Percentiles rank a stretch among this genome's conserved stretches.
Conservation (phyloP, 2,113 vertebrate species). For the Phyllostomus hastatus region DNA sequence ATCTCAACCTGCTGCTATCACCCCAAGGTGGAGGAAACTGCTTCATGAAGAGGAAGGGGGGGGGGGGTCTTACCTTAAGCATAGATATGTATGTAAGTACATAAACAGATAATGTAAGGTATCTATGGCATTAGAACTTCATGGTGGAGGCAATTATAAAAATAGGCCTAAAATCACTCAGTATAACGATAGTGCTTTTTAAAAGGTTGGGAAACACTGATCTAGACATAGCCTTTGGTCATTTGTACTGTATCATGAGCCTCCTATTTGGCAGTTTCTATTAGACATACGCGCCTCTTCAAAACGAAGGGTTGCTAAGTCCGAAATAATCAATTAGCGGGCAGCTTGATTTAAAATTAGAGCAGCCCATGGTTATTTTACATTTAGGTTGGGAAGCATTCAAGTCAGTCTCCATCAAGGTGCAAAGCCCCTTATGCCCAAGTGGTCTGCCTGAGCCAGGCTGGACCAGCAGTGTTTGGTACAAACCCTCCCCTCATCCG, state of each 20-base stretch:
- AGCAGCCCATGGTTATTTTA: background rate
- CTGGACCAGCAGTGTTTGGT: background rate
- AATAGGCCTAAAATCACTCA: background rate
- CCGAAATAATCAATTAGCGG: background rate
- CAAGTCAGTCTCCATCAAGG: background rate
- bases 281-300: background rate
- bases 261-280: background rate
- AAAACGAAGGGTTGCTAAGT: background rate
- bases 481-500: background rate
- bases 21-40: background rate
- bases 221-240: too few relatives aligned
- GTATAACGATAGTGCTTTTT: background rate
- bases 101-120: background rate
- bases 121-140: background rate
- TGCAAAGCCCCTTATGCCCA: too few relatives aligned
- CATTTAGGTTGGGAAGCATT: background rate
- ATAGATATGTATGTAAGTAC: background rate
- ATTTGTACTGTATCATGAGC: background rate
- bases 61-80: background rate
- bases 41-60: background rate
- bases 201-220: background rate
- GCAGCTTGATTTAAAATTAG: background rate
- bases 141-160: background rate
- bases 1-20: background rate
- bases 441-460: background rate